Evolutionary conservation across 2,113 vertebrate species (phyloP), one percentile per base, ranked within the genome.

Genomic region (Podiceps cristatus): DNA sequence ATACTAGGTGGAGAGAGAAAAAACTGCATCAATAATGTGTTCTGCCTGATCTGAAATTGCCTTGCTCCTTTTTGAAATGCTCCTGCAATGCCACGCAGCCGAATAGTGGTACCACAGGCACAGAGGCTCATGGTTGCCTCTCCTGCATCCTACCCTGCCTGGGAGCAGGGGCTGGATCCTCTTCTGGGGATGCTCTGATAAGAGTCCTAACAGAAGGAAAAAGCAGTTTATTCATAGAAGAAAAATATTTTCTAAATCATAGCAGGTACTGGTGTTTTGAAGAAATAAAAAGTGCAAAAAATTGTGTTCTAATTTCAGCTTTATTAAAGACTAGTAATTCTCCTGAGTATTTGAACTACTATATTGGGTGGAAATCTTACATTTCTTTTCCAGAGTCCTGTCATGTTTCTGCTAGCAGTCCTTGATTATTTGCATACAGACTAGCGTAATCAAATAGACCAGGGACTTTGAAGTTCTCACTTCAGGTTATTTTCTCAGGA

Each of bases 401-500:
- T 77, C 37, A 28, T 69, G 27, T 93, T 91, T 76, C 23, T 66
- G n/a, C 50, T 74, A 58, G 7, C 20, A 86, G 44, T 33, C 33
- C 13, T 40, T 73, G 10, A 22, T 83, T 66, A 37, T 88, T 72
- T 76, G 47, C 47, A n/a, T 53, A 28, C 16, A 44, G 2, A 4
- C 10, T 20, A 20, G 2, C 4, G 1, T 92, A 82, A 86, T 74
- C 33, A 77, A 79, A 82, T 58, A 31, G 5, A 67, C 63, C 87
- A 63, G 20, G 31, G 68, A 89, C 71, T 76, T 69, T 62, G 47
- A 84, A 74, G 59, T 91, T 89, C 72, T 92, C 40, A 71, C 6
- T 92, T 87, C 50, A 74, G 59, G 62, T 92, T 93, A 62, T 95
- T 90, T 92, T 73, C 45, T 90, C 55, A 91, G 79, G 40, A 86